Base-by-base conservation (phyloP, 2,797 vertebrate species). In the Discoglossus pictus region DNA sequence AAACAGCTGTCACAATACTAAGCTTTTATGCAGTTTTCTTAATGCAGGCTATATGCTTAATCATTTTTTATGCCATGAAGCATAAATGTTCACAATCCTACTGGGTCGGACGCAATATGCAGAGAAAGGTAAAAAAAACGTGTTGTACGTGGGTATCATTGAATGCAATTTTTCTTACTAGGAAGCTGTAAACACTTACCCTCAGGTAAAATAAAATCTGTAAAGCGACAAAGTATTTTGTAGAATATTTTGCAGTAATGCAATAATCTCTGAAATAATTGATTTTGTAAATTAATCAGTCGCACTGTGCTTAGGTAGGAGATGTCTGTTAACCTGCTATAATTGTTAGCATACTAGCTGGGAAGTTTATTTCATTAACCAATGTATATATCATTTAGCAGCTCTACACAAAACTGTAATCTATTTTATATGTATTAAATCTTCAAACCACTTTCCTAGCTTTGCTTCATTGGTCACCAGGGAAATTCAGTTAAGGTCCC, bases 401-500 rank as follows among this genome's bases (percentile, higher is more conserved):
- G 72, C 72, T 85, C 82, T 82, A 72, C 76, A 42, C 70, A 70
- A 0, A 61, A 62, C 74, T 75, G 76, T 76, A 78, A 84, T 61
- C 69, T 75, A 9, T 20, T 78, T 80, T 76, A 80, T 74, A 68
- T 47, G 59, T 65, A 51, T 76, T 80, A 79, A 74, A 12, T 62
- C 75, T 73, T 83, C 79, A 65, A 78, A 70, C 69, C 79, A 47
- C 61, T 74, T 82, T 81, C 74, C 77, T 75, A 79, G 60, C 80
- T 82, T 74, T 65, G 77, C 82, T 85, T 86, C 81, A 79, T 78
- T 76, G 73, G 75, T 66, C 85, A 76, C 82, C 69, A 62, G 86
- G 86, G 86, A 88, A 84, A 87, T 86, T 85, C 79, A 65, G 82
- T 75, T 78, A 78, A 83, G 82, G 74, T 77, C 75, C 81, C 73